Evolutionary conservation across 2,797 vertebrate genomes (phyloP).

Genomic region (Nothura maculosa): DNA sequence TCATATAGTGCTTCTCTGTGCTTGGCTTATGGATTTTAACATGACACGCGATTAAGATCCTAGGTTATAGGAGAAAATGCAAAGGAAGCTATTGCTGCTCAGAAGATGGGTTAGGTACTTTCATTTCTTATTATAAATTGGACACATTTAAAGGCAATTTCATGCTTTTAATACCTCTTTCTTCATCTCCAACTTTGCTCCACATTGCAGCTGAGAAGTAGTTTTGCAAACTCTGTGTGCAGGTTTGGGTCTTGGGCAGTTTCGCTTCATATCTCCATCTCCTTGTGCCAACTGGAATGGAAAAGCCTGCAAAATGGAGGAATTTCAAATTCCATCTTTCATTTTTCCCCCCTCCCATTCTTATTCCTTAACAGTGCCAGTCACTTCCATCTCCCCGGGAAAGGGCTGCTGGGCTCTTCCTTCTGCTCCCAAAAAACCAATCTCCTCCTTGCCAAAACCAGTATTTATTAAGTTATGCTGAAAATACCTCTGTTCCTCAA

Average conservation of each 20-base stretch:
- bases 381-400: neutral
- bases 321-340: neutral
- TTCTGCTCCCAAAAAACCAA: neutral
- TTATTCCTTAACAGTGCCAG: neutral
- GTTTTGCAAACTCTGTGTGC: neutral
- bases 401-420: neutral
- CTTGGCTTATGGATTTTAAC: fast-evolving
- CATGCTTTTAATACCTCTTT: neutral
- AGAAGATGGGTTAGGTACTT: fast-evolving
- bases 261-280: neutral
- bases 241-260: fast-evolving
- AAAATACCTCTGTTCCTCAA: neutral
- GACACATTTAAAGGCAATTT: neutral
- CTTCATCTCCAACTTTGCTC: neutral
- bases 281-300: neutral
- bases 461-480: neutral
- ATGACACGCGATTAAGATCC: fast-evolving
- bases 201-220: fast-evolving
- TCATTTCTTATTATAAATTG: neutral
- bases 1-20: neutral
- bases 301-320: neutral
- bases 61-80: neutral
- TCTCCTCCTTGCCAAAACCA: neutral
- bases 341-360: neutral
- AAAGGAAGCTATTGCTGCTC: neutral